phyloP scores from a whole-genome alignment of 1,140 invertebrate species.

The Papilio polyxenes region DNA sequence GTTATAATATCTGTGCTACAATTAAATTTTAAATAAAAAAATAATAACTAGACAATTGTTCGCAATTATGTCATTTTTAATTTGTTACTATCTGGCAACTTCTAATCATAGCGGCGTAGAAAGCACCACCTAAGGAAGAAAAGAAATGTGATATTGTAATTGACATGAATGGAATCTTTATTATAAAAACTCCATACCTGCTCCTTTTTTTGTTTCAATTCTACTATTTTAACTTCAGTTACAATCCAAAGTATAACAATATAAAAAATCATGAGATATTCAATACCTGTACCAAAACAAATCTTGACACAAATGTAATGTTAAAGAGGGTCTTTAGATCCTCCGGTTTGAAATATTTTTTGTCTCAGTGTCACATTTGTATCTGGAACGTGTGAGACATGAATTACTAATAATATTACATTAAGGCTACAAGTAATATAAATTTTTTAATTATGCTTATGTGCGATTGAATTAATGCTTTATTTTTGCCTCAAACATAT shows the following conservation, averaged over 20 bases:
- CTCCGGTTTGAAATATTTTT: not conserved
- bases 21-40: not conserved
- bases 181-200: no score
- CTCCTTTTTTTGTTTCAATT: no score
- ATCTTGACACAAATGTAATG: constrained; percentile 17
- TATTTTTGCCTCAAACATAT: not conserved
- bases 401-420: not conserved
- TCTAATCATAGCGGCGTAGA: not conserved
- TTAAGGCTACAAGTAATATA: not conserved
- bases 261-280: not conserved
- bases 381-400: not conserved
- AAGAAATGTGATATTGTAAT: no score
- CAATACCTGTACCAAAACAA: not conserved
- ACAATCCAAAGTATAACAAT: no score
- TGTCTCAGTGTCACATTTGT: not conserved
- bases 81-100: not conserved
- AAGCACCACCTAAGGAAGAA: no score
- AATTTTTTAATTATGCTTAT: not conserved
- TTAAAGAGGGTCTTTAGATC: constrained; percentile 14
- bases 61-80: not conserved
- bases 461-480: not conserved
- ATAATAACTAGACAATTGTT: not conserved
- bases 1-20: not conserved
- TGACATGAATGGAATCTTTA: no score
- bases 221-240: no score